These are phyloP conservation scores for Lomographa bimaculata DNA, from an alignment of 2,888 invertebrate species.

Conservation along the genomic window DNA sequence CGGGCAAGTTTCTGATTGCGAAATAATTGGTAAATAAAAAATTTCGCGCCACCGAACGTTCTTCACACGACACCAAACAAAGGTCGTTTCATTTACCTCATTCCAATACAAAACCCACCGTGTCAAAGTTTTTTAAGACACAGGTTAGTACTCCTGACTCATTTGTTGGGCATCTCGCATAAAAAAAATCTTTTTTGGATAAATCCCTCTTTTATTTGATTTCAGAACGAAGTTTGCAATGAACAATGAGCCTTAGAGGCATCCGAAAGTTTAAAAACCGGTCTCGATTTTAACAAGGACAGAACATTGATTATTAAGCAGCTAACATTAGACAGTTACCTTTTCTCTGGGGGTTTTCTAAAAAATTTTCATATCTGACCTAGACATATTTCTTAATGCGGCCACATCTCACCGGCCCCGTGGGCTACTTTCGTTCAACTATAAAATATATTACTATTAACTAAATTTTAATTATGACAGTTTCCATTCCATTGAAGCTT, in stretches of 20 bases:
- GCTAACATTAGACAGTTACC: constrained; percentile 35
- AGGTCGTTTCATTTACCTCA: constrained; percentile 50
- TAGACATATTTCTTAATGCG: constrained; percentile 18
- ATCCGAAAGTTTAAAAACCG: constrained; percentile 23
- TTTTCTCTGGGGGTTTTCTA: constrained; percentile 20
- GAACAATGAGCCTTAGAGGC: not conserved
- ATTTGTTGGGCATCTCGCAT: constrained; percentile 4
- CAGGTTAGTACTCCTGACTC: constrained; percentile 13
- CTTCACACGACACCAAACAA: constrained; percentile 48
- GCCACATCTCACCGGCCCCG: constrained; percentile 27
- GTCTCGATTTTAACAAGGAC: constrained; percentile 28
- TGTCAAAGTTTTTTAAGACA: constrained; percentile 32
- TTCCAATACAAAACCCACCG: constrained; percentile 36
- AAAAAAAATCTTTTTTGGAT: too few relatives aligned
- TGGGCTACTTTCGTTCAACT: constrained; percentile 28
- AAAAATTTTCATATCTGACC: constrained; percentile 27
- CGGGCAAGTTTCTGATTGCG: constrained; percentile 56
- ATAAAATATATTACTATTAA: constrained; percentile 14
- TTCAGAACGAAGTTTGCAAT: too few relatives aligned
- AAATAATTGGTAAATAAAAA: constrained; percentile 61
- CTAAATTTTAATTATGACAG: constrained; percentile 12
- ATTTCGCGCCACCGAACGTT: constrained; percentile 55
- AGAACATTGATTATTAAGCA: constrained; percentile 10
- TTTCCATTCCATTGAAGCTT: constrained; percentile 15
- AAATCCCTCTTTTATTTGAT: too few relatives aligned